Evolutionary conservation across 2,888 invertebrate species (phyloP), one percentile per base, ranked within the genome.

Genomic region (Drosophila tanythrix): DNA sequence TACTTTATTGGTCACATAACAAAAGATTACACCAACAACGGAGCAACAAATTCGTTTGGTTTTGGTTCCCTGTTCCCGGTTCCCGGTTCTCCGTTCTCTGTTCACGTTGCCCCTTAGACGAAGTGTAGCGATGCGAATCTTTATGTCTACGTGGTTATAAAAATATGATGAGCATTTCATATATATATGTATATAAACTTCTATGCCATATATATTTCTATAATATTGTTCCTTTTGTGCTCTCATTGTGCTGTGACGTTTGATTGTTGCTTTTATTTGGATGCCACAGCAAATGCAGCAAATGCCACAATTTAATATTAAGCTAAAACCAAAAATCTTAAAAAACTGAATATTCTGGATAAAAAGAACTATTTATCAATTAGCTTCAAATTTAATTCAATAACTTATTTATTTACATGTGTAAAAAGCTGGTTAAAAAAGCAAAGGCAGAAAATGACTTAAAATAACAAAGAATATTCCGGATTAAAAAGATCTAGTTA

Each of bases 1-100:
- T 89, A 78, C 88, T 89, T 87, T 87, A 87, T 87, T 87, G 87
- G 90, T 84, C 87, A 87, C 90, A 87, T 90, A 90, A 87, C 89
- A 79, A 90, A 89, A 90, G 90, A 85, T 90, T 85, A 90, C 87
- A 73, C 74, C 71, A 79, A 70, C 77, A 81, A 76, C 64, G 64
- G 48, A 60, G 55, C 68, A 75, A 56, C 70, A 72, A 83, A 78
- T 71, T 83, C 74, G 69, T 65, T 79, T 70, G 40, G 59, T 38
- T 68, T 38, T 53, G 33, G 33, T 33, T 33, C 21, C 21, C 21
- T 0, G 35, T 35, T 53, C 35, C 53, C 25, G 27, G 18, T 29
- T 55, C 55, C 11, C 55, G 3, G 25, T 60, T 70, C 48, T 56
- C 31, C 11, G 31, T 58, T 55, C 43, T 51, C 53, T 61, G 40